A percentile compares a stretch with the other conserved stretches of the same genome.
phyloP scores from a whole-genome alignment of 1,140 invertebrate species.

The Apis florea region DNA sequence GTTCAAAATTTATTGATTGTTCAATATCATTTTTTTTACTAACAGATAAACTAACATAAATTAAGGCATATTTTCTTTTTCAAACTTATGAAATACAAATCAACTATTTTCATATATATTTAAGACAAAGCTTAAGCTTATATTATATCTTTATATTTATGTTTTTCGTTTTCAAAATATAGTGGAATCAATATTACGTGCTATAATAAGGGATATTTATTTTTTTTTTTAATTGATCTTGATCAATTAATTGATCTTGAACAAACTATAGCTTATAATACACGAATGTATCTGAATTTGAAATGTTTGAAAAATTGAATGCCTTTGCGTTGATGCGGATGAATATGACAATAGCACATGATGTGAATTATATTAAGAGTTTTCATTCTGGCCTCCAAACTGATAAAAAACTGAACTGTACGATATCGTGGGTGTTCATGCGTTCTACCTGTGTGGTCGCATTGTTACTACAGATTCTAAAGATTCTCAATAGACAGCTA shows the following conservation, averaged over 20 bases:
- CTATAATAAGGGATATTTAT: too few species aligned
- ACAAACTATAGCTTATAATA: not conserved
- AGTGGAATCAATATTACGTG: not conserved
- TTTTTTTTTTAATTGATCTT: not conserved
- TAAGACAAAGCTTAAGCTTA: not conserved
- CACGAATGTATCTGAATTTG: constrained; percentile 16
- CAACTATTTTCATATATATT: not conserved
- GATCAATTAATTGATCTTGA: not conserved
- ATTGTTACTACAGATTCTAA: constrained; percentile 60
- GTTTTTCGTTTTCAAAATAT: not conserved
- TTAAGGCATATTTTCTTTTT: not conserved
- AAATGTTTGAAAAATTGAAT: constrained; percentile 17
- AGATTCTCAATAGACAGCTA: constrained; percentile 58
- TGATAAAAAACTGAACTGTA: constrained; percentile 17
- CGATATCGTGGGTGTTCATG: constrained; percentile 34
- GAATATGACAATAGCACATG: constrained; percentile 27
- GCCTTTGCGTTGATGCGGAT: constrained; percentile 17
- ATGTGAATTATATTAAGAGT: constrained; percentile 27
- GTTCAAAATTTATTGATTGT: not conserved
- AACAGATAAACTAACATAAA: not conserved
- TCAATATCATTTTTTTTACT: not conserved
- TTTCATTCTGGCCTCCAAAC: constrained; percentile 46
- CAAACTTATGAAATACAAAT: not conserved
- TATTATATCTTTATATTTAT: not conserved
- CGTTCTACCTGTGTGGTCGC: constrained; percentile 39